A percentile compares a stretch with the other conserved stretches of the same genome.
Conservation (phyloP, 2,797 vertebrate genomes). For the Peromyscus aztecus region DNA sequence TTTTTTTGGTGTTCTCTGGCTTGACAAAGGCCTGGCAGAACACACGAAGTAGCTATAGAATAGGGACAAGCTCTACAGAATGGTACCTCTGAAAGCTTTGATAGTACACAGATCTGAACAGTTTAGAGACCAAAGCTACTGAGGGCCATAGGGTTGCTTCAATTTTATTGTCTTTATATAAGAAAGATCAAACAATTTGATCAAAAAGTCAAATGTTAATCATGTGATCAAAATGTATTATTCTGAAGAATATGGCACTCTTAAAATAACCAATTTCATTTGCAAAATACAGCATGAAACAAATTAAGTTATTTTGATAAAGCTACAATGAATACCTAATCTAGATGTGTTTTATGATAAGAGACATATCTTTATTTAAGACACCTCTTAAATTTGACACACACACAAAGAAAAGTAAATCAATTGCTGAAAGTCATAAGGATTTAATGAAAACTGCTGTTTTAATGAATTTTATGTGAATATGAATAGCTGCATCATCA, state of each 20-base stretch:
- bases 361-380: no score
- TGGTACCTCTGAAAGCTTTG: not conserved
- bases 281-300: not conserved
- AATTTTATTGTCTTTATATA: conserved; percentile 15
- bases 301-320: conserved; percentile 17
- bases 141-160: not conserved
- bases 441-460: not conserved
- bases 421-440: not conserved
- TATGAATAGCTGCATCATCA: not conserved
- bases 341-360: not conserved
- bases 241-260: not conserved
- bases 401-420: not conserved
- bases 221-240: not conserved
- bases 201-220: conserved; percentile 10
- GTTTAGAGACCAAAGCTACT: conserved; percentile 27
- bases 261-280: conserved; percentile 18
- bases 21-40: not conserved
- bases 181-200: conserved; percentile 48
- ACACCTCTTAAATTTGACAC: not conserved
- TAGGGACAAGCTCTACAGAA: accelerated
- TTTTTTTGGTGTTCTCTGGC: not conserved
- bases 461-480: not conserved
- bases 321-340: not conserved
- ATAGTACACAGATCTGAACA: not conserved
- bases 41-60: not conserved